These are phyloP conservation scores for Orthonychiurus folsomi DNA, from an alignment of 2,888 invertebrate genomes.

Conservation along the genomic window DNA sequence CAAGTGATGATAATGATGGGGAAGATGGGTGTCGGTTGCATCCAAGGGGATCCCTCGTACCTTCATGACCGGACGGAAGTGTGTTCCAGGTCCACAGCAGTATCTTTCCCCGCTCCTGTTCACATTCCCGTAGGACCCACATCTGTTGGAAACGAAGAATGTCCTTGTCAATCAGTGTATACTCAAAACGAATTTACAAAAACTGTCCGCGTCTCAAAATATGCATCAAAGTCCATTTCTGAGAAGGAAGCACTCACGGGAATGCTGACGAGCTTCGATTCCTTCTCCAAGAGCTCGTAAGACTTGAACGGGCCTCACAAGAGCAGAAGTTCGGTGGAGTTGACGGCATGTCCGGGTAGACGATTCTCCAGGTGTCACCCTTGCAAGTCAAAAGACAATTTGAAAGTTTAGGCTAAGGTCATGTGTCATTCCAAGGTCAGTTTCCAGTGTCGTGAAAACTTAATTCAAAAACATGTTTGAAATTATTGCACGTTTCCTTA, in stretches of 20 bases:
- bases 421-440: no score
- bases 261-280: not conserved
- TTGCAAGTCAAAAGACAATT: no score
- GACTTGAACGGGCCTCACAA: slow-evolving; percentile 5
- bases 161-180: not conserved
- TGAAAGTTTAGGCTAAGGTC: no score
- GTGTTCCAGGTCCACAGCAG: slow-evolving; percentile 13
- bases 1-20: slow-evolving; percentile 8
- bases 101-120: not conserved
- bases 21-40: slow-evolving; percentile 13
- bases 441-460: no score
- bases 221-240: slow-evolving; percentile 1
- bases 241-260: not conserved
- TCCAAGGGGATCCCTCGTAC: slow-evolving; percentile 29
- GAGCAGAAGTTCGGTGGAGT: slow-evolving; percentile 22
- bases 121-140: slow-evolving; percentile 19
- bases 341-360: slow-evolving; percentile 32
- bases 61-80: slow-evolving; percentile 33
- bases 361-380: slow-evolving; percentile 34
- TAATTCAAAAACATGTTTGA: no score
- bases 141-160: slow-evolving; percentile 10
- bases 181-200: not conserved
- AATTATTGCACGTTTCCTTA: no score
- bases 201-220: not conserved
- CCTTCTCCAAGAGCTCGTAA: slow-evolving; percentile 8